Conservation (phyloP, 2,113 vertebrate genomes). For the Empidonax traillii region DNA sequence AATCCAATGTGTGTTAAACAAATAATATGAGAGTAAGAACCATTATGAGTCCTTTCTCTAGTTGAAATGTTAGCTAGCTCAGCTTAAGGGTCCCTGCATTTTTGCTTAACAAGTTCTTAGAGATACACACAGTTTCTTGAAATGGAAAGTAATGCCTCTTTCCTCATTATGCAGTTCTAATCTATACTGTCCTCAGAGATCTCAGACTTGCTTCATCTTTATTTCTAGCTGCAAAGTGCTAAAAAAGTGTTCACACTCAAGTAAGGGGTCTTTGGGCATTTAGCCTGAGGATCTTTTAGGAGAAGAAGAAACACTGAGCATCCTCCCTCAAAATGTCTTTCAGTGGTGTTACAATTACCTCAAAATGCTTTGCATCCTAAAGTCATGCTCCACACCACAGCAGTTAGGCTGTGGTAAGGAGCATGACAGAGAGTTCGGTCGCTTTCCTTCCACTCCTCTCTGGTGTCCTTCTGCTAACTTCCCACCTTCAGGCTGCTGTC, state of each 20-base stretch:
- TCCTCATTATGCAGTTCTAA: neutral
- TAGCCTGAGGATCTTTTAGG: neutral
- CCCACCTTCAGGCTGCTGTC: neutral
- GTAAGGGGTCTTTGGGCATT: neutral
- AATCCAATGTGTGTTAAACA: neutral
- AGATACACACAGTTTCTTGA: neutral
- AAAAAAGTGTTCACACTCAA: neutral
- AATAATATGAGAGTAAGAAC: neutral
- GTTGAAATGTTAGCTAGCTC: neutral
- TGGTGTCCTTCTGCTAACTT: neutral
- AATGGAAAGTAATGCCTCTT: neutral
- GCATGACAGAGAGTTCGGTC: neutral
- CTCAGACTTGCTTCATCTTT: neutral
- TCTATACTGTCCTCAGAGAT: neutral
- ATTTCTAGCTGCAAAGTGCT: neutral
- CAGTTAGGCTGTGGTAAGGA: neutral
- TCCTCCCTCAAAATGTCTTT: neutral
- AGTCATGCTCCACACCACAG: neutral
- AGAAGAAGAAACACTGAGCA: neutral
- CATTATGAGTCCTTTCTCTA: neutral
- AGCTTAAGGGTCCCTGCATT: neutral
- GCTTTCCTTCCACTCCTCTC: neutral
- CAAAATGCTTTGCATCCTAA: neutral
- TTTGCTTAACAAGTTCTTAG: neutral
- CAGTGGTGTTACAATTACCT: neutral